Conservation (phyloP, 2,888 invertebrate species). For the Piscicola geometra region DNA sequence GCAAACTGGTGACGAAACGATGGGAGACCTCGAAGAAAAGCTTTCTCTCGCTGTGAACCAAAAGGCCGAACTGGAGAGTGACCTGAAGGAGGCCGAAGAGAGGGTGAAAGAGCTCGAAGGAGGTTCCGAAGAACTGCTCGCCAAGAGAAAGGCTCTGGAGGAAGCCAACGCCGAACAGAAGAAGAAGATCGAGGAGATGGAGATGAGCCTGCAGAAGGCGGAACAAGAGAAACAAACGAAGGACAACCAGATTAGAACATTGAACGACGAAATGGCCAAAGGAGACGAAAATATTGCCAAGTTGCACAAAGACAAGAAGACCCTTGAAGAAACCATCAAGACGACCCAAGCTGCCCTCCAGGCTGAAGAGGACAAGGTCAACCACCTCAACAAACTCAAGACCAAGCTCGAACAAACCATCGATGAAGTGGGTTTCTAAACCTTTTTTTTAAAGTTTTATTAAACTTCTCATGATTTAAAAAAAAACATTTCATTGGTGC, state of each 20-base stretch:
- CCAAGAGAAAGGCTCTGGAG: constrained; percentile 93
- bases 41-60: constrained; percentile 87
- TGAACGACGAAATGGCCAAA: constrained; percentile 90
- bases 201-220: constrained; percentile 81
- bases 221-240: constrained; percentile 97
- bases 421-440: constrained; percentile 73
- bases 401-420: constrained; percentile 96
- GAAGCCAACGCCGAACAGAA: constrained; percentile 88
- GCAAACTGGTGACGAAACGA: constrained; percentile 84
- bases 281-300: constrained; percentile 99
- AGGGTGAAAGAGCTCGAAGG: constrained; percentile 95
- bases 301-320: constrained; percentile 97
- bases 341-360: constrained; percentile 58
- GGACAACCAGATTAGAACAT: constrained; percentile 81
- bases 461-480: no score
- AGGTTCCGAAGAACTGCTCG: constrained; percentile 86
- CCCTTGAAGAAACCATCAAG: constrained; percentile 72
- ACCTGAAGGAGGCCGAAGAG: constrained; percentile 91
- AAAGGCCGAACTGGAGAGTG: constrained; percentile 84
- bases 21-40: constrained; percentile 87
- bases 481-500: background rate
- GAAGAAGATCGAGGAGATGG: constrained; percentile 95
- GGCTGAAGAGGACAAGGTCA: constrained; percentile 97
- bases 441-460: no score
- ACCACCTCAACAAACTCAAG: constrained; percentile 99